Conservation (phyloP, 2,113 vertebrate species). For the Cyanistes caeruleus region DNA sequence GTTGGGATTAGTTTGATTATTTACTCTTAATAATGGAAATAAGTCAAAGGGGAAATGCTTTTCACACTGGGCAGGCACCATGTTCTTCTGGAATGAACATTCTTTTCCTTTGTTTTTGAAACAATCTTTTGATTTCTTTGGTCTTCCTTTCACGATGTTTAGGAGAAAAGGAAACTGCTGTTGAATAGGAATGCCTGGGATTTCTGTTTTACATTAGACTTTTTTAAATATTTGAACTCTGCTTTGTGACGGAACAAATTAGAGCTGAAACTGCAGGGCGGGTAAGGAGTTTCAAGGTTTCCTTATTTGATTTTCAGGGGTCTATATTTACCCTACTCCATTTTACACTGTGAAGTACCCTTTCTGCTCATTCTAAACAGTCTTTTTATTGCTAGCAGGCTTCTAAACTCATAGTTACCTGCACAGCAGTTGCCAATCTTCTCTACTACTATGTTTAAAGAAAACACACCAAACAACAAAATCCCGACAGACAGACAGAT, state of each 20-base stretch:
- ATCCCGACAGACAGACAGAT: neutral
- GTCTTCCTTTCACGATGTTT: constrained; percentile 52
- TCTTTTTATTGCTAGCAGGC: constrained; percentile 13
- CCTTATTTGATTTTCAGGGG: constrained; percentile 59
- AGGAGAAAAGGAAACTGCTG: constrained; percentile 61
- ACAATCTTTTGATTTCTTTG: constrained; percentile 55
- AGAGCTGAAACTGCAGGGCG: constrained; percentile 26
- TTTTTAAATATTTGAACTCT: constrained; percentile 59
- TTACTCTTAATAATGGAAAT: constrained; percentile 45
- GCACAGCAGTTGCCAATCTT: neutral
- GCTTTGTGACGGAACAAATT: constrained; percentile 55
- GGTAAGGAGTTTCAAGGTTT: constrained; percentile 48
- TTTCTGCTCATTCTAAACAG: constrained; percentile 9
- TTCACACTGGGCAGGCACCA: constrained; percentile 11
- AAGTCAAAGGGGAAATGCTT: constrained; percentile 63
- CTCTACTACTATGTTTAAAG: neutral
- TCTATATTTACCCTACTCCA: constrained; percentile 21
- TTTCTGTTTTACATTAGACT: constrained; percentile 66
- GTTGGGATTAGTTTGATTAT: constrained; percentile 25
- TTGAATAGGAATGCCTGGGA: constrained; percentile 47
- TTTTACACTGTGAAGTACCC: constrained; percentile 17
- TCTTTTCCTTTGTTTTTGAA: constrained; percentile 68
- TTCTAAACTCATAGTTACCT: neutral
- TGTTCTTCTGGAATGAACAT: constrained; percentile 17
- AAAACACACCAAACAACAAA: neutral